Conservation (phyloP, 35 echinoderm and acorn worm genomes). For the Apostichopus japonicus region DNA sequence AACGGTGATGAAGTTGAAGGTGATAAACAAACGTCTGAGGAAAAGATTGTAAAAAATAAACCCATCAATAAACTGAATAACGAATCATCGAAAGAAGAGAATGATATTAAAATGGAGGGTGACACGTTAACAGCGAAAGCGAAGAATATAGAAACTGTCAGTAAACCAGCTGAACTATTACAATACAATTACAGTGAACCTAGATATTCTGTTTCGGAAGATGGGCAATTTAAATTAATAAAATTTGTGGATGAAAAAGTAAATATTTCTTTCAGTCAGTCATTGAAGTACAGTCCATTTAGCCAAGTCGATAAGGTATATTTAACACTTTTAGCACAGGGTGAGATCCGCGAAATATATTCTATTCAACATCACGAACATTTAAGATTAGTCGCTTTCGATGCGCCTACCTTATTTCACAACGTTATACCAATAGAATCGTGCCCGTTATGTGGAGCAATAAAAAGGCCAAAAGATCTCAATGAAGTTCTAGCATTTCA, state of each 20-base stretch:
- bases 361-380: not conserved
- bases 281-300: constrained; percentile 18
- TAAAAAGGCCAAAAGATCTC: constrained; percentile 11
- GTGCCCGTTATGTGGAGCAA: constrained; percentile 22
- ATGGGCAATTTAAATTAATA: constrained; percentile 29
- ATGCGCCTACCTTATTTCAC: not conserved
- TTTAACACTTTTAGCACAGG: constrained; percentile 9
- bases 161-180: not conserved
- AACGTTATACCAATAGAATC: constrained; percentile 37
- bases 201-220: constrained; percentile 6
- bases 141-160: too few relatives aligned
- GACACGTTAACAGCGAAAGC: not conserved
- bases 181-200: not conserved
- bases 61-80: too few relatives aligned
- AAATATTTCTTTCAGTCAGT: not conserved
- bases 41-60: too few relatives aligned
- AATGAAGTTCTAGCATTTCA: constrained; percentile 50
- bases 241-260: not conserved
- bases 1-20: not conserved
- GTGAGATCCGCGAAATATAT: constrained; percentile 37
- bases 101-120: not conserved
- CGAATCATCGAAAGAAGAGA: too few relatives aligned
- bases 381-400: constrained; percentile 38
- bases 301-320: not conserved
- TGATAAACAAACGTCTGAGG: too few relatives aligned